Percentiles rank a stretch among this genome's conserved stretches.
These are phyloP conservation scores for Cecidostiba fungosa DNA, from an alignment of 2,888 invertebrate species.

Conservation along the genomic window DNA sequence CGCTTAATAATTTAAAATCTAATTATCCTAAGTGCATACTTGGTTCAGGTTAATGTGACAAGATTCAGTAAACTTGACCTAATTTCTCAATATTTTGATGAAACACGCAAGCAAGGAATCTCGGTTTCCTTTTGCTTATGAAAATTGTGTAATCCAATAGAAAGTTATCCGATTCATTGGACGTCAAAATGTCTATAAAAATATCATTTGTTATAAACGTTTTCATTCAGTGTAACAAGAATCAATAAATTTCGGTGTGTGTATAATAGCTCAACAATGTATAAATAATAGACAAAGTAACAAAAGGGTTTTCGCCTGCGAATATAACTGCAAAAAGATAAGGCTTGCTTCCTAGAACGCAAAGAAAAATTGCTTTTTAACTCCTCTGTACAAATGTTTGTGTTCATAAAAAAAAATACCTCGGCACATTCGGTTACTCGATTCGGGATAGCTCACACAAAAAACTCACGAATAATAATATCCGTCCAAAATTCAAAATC, in stretches of 20 bases:
- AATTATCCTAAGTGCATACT: background rate
- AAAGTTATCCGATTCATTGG: no score
- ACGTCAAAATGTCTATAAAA: no score
- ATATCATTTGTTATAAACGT: no score
- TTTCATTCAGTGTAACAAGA: no score
- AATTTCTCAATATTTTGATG: background rate
- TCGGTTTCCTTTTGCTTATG: background rate
- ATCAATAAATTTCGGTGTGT: no score
- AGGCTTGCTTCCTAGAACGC: background rate
- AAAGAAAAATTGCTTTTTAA: background rate
- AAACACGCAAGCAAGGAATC: background rate
- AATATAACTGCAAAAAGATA: background rate
- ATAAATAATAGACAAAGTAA: no score
- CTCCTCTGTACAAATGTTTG: background rate
- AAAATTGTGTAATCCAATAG: no score
- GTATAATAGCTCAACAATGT: no score
- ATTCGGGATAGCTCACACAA: constrained; percentile 1
- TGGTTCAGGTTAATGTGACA: background rate
- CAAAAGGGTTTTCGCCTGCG: background rate
- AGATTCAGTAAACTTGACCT: constrained; percentile 16
- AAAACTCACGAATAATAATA: background rate
- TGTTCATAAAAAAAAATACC: background rate
- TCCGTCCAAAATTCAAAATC: background rate
- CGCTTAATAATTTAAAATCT: background rate
- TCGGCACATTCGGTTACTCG: background rate